Evolutionary conservation across 2,797 vertebrate species (phyloP).

Genomic region (Hydrocynus forskahlii): DNA sequence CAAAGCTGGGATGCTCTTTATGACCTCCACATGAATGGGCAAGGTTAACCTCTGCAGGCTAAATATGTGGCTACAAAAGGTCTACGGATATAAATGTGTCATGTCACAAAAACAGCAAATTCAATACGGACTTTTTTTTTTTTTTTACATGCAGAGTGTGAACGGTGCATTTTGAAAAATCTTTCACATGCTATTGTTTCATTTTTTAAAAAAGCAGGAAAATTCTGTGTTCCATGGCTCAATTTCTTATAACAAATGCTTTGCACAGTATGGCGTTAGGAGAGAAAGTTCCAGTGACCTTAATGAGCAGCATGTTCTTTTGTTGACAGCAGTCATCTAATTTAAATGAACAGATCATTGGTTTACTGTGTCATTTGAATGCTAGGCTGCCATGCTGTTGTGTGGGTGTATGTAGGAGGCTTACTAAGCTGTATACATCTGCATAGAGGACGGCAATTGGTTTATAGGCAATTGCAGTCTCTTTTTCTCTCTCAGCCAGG

Average conservation of each 20-base stretch:
- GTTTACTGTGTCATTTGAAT: constrained; percentile 20
- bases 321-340: constrained; percentile 4
- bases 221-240: background rate
- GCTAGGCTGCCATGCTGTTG: constrained; percentile 23
- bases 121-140: background rate
- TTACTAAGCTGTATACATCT: constrained; percentile 31
- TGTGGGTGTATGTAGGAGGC: constrained; percentile 32
- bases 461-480: constrained; percentile 34
- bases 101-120: too few species aligned
- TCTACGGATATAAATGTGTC: background rate
- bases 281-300: background rate
- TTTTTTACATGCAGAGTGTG: too few species aligned
- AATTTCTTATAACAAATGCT: background rate
- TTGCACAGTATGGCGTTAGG: background rate
- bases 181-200: background rate
- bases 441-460: constrained; percentile 35
- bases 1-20: background rate
- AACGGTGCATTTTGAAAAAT: background rate
- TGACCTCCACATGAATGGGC: background rate
- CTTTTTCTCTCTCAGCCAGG: constrained; percentile 36
- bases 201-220: background rate
- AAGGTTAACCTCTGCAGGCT: background rate
- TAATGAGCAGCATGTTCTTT: background rate
- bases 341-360: constrained; percentile 5
- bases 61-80: background rate